phyloP scores from a whole-genome alignment of 2,888 invertebrate genomes.

The Sarcophaga variegata region DNA sequence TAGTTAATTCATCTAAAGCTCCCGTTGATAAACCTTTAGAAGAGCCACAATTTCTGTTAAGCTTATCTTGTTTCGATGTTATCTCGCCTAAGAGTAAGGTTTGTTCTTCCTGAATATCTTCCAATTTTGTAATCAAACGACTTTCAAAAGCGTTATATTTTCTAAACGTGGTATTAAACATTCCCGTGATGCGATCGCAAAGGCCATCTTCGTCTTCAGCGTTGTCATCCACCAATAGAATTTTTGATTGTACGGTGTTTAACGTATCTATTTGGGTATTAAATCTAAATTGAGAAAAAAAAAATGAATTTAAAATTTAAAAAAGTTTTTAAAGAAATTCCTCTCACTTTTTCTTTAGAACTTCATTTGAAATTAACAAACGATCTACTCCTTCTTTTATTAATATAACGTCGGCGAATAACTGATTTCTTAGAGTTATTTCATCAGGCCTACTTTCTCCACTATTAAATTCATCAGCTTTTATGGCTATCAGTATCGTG shows the following conservation, averaged over 20 bases:
- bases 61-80: background rate
- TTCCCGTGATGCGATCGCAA: slow-evolving; percentile 23
- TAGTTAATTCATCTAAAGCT: slow-evolving; percentile 8
- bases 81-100: slow-evolving; percentile 42
- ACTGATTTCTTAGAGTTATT: slow-evolving; percentile 46
- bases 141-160: slow-evolving; percentile 52
- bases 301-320: too few species aligned
- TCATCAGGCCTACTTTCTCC: slow-evolving; percentile 4
- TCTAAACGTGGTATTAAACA: slow-evolving; percentile 45
- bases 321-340: background rate
- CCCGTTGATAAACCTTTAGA: background rate
- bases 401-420: slow-evolving; percentile 48
- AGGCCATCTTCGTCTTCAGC: background rate
- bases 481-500: background rate
- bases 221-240: background rate
- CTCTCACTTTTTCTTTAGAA: slow-evolving; percentile 51
- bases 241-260: background rate
- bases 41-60: slow-evolving; percentile 34
- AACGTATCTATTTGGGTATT: background rate
- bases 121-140: slow-evolving; percentile 43
- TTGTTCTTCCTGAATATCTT: slow-evolving; percentile 47
- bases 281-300: background rate
- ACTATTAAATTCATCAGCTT: background rate
- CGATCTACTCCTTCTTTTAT: slow-evolving; percentile 51
- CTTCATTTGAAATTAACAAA: slow-evolving; percentile 39